phyloP scores from a whole-genome alignment of 2,797 vertebrate genomes.

The Arrhamphus sclerolepis region DNA sequence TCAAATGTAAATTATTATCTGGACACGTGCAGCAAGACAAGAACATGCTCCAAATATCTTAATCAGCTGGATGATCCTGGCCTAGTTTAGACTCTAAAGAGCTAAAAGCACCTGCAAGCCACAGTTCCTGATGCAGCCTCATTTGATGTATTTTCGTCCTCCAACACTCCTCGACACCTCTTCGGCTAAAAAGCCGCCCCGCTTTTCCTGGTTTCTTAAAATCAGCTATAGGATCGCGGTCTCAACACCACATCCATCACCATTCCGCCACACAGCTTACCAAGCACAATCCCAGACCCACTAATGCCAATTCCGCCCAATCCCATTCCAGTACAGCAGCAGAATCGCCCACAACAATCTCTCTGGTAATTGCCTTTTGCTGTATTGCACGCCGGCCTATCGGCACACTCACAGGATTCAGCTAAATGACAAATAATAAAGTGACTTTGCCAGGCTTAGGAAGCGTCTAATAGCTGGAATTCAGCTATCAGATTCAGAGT shows the following conservation, averaged over 20 bases:
- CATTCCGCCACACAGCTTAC: constrained; percentile 27
- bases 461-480: constrained; percentile 35
- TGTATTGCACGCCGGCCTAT: constrained; percentile 38
- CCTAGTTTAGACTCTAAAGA: not conserved
- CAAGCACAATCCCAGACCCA: constrained; percentile 48
- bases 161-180: not conserved
- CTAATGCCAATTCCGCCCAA: constrained; percentile 57
- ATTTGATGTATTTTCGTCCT: not conserved
- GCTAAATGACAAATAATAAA: constrained; percentile 59
- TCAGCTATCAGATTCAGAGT: not conserved
- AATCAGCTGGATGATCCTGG: too few species aligned
- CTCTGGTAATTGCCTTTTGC: constrained; percentile 53
- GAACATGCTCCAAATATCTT: too few species aligned
- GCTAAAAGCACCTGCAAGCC: not conserved
- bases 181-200: constrained; percentile 10
- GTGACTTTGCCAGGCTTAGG: constrained; percentile 10
- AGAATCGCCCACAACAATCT: constrained; percentile 33
- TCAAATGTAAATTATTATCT: too few species aligned
- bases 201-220: constrained; percentile 10
- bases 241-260: constrained; percentile 39
- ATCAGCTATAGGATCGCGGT: constrained; percentile 31
- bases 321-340: constrained; percentile 33
- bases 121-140: not conserved
- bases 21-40: too few species aligned
- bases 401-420: constrained; percentile 34